These are phyloP conservation scores for Lamproptera curius DNA, from an alignment of 2,888 invertebrate species.

Conservation along the genomic window DNA sequence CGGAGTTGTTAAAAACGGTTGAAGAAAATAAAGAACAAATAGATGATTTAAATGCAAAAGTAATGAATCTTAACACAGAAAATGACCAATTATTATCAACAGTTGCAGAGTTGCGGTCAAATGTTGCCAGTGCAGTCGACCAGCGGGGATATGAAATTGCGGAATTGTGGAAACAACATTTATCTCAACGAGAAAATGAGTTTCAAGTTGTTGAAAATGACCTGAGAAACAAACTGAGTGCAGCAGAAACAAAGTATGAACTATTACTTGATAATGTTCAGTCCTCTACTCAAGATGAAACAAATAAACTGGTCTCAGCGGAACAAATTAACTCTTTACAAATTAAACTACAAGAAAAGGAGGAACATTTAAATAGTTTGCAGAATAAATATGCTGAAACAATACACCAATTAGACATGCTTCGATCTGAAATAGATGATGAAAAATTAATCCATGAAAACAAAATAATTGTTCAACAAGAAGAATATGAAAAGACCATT, in stretches of 20 bases:
- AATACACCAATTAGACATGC: conserved; percentile 57
- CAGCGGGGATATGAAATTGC: conserved; percentile 83
- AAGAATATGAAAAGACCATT: conserved; percentile 63
- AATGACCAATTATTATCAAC: conserved; percentile 65
- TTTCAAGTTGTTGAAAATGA: conserved; percentile 74
- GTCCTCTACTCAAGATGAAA: conserved; percentile 67
- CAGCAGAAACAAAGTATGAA: conserved; percentile 69
- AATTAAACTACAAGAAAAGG: conserved; percentile 65
- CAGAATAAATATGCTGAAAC: conserved; percentile 64
- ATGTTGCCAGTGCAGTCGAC: conserved; percentile 76
- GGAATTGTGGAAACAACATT: conserved; percentile 83
- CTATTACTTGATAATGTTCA: conserved; percentile 65
- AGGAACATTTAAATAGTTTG: conserved; percentile 55
- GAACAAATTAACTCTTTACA: conserved; percentile 64
- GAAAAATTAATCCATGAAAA: conserved; percentile 65
- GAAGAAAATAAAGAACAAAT: conserved; percentile 42
- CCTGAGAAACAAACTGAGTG: conserved; percentile 69
- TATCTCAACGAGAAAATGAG: conserved; percentile 80
- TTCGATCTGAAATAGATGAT: conserved; percentile 68
- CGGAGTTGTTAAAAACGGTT: conserved; percentile 34
- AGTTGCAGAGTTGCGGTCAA: conserved; percentile 64
- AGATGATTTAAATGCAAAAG: conserved; percentile 47
- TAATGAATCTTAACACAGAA: conserved; percentile 58
- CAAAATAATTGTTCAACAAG: conserved; percentile 61
- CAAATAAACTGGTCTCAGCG: conserved; percentile 55